Evolutionary conservation across 2,888 invertebrate genomes (phyloP), one percentile per base, ranked within the genome.

Genomic region (Troglohyphantes excavatus): DNA sequence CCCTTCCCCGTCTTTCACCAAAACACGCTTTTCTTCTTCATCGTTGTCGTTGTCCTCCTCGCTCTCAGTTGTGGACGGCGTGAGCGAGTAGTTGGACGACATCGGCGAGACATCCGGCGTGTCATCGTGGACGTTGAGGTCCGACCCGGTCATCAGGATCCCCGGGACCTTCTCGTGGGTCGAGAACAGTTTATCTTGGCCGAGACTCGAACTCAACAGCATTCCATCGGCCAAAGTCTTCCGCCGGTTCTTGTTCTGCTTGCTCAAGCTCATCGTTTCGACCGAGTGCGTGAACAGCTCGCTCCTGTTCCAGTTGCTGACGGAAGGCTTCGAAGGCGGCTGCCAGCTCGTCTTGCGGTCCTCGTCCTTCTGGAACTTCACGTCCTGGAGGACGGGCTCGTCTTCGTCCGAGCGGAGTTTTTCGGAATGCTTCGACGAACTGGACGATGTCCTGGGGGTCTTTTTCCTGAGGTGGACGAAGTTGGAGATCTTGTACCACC

Each of bases 31-130:
- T 0, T 17, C 53, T n/a, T 39, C 59, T 9, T 73, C 27, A 5
- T n/a, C 53, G 2, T 73, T 61, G 0, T 72, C 26, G 17, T 7
- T 3, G 23, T 70, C 68, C 33, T 82, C 68, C 33, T 82, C 88
- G 6, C 82, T 68, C 39, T 88, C 88, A 21, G 82, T 76, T 39
- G 88, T 88, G 88, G 88, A 88, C 88, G 88, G 88, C 70, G 88
- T 88, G 13, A 88, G 75, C 11, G 88, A 88, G n/a, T 88, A 88
- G 26, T 88, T 88, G 1, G 88, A 88, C 19, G 88, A 88, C 88
- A 88, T 88, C 9, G 88, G 88, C 0, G 88, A 88, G 9, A 88
- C 75, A 19, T 88, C 88, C 2, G 82, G 67, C 9, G 88, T 68
- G 9, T 19, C 29, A 17, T 76, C 79, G 17, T n/a, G 53, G 26